phyloP scores from a whole-genome alignment of 2,888 invertebrate species.

The Tuta absoluta region DNA sequence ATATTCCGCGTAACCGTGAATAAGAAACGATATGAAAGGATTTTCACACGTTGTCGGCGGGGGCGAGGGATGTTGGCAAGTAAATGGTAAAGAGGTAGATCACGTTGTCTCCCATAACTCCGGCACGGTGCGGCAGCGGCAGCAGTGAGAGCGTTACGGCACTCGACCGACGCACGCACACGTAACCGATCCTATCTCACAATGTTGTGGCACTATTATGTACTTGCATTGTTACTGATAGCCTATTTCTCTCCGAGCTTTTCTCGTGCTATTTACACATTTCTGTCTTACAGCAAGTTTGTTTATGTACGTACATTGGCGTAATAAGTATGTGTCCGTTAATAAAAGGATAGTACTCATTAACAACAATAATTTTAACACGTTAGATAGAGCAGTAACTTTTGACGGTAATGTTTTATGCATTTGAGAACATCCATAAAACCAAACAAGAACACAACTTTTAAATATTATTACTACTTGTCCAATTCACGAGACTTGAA shows the following conservation, averaged over 20 bases:
- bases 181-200: conserved; percentile 29
- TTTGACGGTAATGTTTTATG: no score
- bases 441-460: no score
- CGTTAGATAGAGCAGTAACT: no score
- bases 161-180: conserved; percentile 14
- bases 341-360: background rate
- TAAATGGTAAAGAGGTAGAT: conserved; percentile 28
- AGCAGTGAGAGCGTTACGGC: conserved; percentile 28
- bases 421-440: no score
- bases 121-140: background rate
- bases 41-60: conserved; percentile 17
- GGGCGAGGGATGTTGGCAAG: conserved; percentile 7
- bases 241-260: conserved; percentile 23
- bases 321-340: background rate
- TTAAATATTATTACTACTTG: no score
- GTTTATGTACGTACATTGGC: background rate
- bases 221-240: conserved; percentile 27
- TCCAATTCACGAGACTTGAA: no score
- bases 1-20: background rate
- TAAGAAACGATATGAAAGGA: background rate
- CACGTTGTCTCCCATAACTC: conserved; percentile 28
- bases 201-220: conserved; percentile 26
- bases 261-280: conserved; percentile 21
- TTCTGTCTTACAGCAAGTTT: conserved; percentile 10
- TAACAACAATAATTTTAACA: background rate